Evolutionary conservation across 1,140 invertebrate genomes (phyloP), one percentile per base, ranked within the genome.

Genomic region (Trachymyrmex cornetzi): DNA sequence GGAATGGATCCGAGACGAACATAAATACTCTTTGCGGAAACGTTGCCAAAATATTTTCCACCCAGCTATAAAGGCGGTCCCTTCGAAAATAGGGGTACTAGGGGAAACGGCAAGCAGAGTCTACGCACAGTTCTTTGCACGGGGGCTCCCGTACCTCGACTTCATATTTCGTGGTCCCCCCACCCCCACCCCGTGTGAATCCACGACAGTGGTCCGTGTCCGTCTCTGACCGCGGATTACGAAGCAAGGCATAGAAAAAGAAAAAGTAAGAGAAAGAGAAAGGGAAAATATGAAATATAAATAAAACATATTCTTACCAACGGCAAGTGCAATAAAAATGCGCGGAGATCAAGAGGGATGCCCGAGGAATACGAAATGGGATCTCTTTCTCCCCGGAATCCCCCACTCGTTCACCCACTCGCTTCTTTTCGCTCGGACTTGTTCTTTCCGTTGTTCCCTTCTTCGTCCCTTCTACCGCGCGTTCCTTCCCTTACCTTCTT

Each of bases 261-360:
- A 85, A n/a, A 84, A 50, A 61, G 59, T 84, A 57, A 63, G 12
- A 82, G 59, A 34, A 19, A 53, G 57, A 74, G 44, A 61, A 59
- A 77, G n/a, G 55, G 86, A 50, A 84, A 84, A 84, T 84, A 84
- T 75, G 80, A 84, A 95, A 93, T 95, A 95, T 95, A 95, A 95
- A 95, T 95, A 95, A 94, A 95, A 95, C 93, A 94, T 95, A 95
- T 94, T 94, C 94, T 93, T 93, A 92, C 89, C 87, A 82, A 88
- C 87, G 87, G 89, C 88, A 88, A 90, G 93, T 94, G 94, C 91
- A 93, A 95, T 95, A 95, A 95, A 95, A 95, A 95, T 95, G 93
- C 93, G 93, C 94, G 93, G 93, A 95, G 94, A 95, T 95, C 95
- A 95, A 94, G 93, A 91, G 93, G 92, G 94, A 94, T 94, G 94